Percentiles rank a stretch among this genome's conserved stretches.
These are phyloP conservation scores for Andrena camellia DNA, from an alignment of 2,888 invertebrate species.

Conservation along the genomic window DNA sequence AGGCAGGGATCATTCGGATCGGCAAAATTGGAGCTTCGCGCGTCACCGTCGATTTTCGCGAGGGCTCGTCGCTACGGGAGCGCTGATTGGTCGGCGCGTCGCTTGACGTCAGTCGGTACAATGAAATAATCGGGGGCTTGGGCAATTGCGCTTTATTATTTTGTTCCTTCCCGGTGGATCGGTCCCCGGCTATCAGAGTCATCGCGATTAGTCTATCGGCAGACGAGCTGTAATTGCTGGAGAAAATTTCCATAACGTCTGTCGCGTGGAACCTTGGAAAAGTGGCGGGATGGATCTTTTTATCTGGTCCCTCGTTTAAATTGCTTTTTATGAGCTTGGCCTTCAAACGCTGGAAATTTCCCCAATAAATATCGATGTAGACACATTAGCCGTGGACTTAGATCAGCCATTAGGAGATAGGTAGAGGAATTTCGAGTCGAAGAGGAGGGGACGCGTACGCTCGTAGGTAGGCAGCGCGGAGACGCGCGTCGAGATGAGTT, in stretches of 20 bases:
- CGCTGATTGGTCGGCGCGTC: constrained; percentile 50
- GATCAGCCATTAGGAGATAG: no score
- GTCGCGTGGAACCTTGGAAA: no score
- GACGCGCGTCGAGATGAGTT: not conserved
- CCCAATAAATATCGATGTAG: no score
- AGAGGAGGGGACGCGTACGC: not conserved
- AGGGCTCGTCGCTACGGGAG: constrained; percentile 43
- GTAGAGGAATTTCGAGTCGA: not conserved
- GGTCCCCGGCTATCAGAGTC: constrained; percentile 34
- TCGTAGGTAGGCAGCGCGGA: not conserved
- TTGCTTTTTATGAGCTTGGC: no score
- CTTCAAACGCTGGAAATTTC: no score
- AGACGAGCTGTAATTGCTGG: constrained; percentile 24
- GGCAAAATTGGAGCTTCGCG: constrained; percentile 4
- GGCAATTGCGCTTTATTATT: constrained; percentile 71
- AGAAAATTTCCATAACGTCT: constrained; percentile 47
- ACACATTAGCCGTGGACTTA: no score
- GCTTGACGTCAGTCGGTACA: constrained; percentile 61
- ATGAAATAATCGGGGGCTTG: constrained; percentile 64
- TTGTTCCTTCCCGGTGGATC: constrained; percentile 54
- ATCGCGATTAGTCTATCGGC: constrained; percentile 51
- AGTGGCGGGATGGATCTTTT: no score
- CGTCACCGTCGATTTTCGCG: constrained; percentile 39
- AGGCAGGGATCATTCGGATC: constrained; percentile 16
- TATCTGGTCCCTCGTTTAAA: no score